A percentile compares a stretch with the other conserved stretches of the same genome.
These are phyloP conservation scores for Lophochroa leadbeateri DNA, from an alignment of 2,113 vertebrate species.

Conservation along the genomic window DNA sequence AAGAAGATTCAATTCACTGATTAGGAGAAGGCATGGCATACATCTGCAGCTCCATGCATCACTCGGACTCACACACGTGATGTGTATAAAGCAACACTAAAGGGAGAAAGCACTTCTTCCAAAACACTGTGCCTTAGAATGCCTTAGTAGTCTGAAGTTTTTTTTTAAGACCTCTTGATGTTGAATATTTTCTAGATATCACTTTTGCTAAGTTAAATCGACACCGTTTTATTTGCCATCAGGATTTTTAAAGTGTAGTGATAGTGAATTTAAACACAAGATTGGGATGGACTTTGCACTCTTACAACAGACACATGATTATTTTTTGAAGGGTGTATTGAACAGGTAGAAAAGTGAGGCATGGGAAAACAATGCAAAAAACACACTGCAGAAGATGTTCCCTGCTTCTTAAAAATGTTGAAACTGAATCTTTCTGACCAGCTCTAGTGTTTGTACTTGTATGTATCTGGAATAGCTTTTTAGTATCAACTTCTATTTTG, in stretches of 20 bases:
- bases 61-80: neutral
- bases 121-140: constrained; percentile 84
- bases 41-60: neutral
- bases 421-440: constrained; percentile 55
- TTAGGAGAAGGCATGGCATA: neutral
- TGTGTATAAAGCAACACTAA: constrained; percentile 25
- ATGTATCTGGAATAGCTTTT: constrained; percentile 76
- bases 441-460: constrained; percentile 63
- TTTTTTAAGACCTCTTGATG: constrained; percentile 67
- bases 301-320: constrained; percentile 16
- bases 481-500: constrained; percentile 73
- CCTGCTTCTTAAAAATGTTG: neutral
- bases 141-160: constrained; percentile 69
- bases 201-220: constrained; percentile 74
- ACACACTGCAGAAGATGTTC: neutral
- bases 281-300: constrained; percentile 73
- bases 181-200: constrained; percentile 74
- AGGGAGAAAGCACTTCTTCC: constrained; percentile 73
- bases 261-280: constrained; percentile 59
- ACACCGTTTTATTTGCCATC: constrained; percentile 66
- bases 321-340: constrained; percentile 47
- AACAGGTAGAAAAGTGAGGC: constrained; percentile 16
- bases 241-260: constrained; percentile 66
- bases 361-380: neutral
- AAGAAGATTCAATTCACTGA: neutral